Conservation (phyloP, 2,113 vertebrate species). For the Mustelus asterias region DNA sequence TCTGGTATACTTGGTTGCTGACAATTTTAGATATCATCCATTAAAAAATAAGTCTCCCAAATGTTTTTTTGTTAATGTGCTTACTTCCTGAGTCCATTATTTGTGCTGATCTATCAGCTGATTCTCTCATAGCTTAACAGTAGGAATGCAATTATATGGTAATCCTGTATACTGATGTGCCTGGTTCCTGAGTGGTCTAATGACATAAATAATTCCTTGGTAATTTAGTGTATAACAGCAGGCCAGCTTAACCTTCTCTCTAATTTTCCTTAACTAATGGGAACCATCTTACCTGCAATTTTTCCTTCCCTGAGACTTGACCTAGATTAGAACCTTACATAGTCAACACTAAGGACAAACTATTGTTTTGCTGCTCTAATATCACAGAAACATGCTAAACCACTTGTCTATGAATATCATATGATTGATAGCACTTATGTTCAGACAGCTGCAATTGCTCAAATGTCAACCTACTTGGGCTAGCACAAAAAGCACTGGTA, state of each 20-base stretch:
- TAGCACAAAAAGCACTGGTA: background rate
- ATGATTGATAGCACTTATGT: background rate
- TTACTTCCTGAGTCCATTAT: background rate
- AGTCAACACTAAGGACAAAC: background rate
- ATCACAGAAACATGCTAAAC: conserved; percentile 13
- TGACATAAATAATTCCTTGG: background rate
- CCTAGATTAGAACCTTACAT: background rate
- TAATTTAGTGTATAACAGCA: background rate
- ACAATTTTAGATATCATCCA: background rate
- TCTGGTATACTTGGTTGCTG: background rate
- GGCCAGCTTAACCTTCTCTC: background rate
- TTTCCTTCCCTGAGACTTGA: background rate
- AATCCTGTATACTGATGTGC: background rate
- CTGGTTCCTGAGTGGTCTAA: background rate
- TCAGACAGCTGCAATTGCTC: background rate
- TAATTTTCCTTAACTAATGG: background rate
- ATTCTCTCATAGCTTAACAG: background rate
- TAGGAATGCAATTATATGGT: background rate
- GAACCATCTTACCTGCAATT: background rate
- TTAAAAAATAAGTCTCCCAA: background rate
- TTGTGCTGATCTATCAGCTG: background rate
- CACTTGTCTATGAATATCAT: too few species aligned
- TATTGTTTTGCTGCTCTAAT: background rate
- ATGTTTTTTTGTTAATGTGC: background rate
- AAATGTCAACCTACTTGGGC: background rate